Evolutionary conservation across 2,797 vertebrate species (phyloP).

Genomic region (Hozukius guyotensis): DNA sequence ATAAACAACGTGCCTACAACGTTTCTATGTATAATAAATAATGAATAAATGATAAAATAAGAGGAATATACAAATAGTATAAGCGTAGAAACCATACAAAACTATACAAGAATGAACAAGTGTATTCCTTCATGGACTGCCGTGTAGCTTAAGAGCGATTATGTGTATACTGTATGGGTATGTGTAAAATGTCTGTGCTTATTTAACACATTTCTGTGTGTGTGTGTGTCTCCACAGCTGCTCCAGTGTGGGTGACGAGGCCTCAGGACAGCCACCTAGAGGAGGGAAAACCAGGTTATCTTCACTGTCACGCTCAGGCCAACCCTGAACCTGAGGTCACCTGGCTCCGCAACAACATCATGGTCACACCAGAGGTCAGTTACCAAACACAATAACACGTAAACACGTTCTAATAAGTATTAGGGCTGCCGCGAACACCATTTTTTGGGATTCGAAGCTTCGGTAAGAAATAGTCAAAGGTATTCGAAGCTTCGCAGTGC

Average conservation of each 20-base stretch:
- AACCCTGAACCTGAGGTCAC: slow-evolving; percentile 88
- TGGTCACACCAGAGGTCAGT: slow-evolving; percentile 88
- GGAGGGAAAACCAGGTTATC: slow-evolving; percentile 93
- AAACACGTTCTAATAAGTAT: too few species aligned
- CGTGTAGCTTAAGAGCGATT: neutral
- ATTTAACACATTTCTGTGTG: neutral
- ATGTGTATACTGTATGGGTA: neutral
- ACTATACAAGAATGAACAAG: neutral
- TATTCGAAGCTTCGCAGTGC: too few species aligned
- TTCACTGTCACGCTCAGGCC: slow-evolving; percentile 91
- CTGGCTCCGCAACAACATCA: slow-evolving; percentile 88
- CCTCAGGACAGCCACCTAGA: slow-evolving; percentile 92
- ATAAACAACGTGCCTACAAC: too few species aligned
- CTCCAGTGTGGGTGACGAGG: slow-evolving; percentile 90
- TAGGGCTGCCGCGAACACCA: fast-evolving
- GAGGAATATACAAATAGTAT: neutral
- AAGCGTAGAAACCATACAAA: neutral
- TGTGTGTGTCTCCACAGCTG: slow-evolving; percentile 75
- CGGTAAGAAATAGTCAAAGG: too few species aligned
- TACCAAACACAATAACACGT: neutral
- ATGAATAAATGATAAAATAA: neutral
- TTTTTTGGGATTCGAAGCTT: too few species aligned
- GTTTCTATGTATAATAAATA: neutral
- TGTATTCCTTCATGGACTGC: neutral
- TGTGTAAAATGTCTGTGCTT: slow-evolving; percentile 1